These are phyloP conservation scores for Myiotriccus ornatus DNA, from an alignment of 2,797 vertebrate genomes.

Conservation along the genomic window DNA sequence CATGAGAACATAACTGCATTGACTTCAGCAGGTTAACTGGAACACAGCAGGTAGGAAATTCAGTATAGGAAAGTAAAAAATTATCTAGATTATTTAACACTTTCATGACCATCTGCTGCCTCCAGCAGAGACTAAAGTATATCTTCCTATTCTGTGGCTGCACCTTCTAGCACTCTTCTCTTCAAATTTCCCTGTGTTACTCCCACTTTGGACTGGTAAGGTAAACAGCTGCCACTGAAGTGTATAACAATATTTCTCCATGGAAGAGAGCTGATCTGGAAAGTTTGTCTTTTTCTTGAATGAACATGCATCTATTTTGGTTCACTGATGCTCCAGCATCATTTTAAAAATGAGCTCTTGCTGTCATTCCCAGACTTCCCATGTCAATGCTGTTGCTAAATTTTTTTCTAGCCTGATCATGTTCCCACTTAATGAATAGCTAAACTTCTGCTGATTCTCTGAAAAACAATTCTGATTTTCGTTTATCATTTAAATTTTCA, in stretches of 20 bases:
- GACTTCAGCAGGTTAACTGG: not conserved
- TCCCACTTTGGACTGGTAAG: not conserved
- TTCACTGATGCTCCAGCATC: not conserved
- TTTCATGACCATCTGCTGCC: not conserved
- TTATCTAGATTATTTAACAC: not conserved
- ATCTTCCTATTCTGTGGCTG: not conserved
- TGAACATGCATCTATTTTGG: not conserved
- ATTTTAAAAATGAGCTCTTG: not conserved
- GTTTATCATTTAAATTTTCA: not conserved
- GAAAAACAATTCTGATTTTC: not conserved
- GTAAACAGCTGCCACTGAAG: not conserved
- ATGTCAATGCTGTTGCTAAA: not conserved
- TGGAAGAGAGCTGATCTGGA: not conserved
- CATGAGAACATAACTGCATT: not conserved
- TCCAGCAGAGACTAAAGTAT: not conserved
- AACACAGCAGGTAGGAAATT: not conserved
- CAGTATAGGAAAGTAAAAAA: not conserved
- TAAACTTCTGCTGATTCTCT: not conserved
- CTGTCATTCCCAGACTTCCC: not conserved
- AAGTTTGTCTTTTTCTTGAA: not conserved
- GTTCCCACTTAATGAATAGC: not conserved
- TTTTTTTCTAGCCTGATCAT: not conserved
- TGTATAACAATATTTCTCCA: not conserved
- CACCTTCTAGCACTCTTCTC: not conserved
- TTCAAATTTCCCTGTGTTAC: not conserved